phyloP scores from a whole-genome alignment of 2,113 vertebrate genomes.

The Bubo bubo region DNA sequence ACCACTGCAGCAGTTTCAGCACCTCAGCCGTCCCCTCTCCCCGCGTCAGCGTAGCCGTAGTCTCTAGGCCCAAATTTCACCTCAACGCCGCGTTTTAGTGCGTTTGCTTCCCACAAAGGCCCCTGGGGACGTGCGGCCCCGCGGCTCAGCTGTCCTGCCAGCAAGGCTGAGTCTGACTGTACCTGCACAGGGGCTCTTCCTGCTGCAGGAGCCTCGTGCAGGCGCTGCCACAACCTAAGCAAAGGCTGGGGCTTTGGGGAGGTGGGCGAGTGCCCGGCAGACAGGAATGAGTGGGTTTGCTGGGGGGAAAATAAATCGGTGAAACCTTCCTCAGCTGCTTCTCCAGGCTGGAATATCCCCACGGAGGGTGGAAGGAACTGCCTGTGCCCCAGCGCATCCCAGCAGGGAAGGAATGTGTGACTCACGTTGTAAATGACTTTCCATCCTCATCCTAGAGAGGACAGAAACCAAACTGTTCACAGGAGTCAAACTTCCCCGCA shows the following conservation, averaged over 20 bases:
- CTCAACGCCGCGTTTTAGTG: accelerated
- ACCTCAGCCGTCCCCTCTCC: neutral
- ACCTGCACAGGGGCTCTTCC: neutral
- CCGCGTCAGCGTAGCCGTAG: too few relatives aligned
- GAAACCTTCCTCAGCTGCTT: neutral
- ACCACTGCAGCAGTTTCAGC: accelerated
- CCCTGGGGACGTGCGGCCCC: too few relatives aligned
- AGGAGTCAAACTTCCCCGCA: neutral
- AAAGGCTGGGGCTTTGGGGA: too few relatives aligned
- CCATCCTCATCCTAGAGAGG: neutral
- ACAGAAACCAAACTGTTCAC: neutral
- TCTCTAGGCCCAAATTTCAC: neutral
- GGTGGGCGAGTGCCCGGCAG: neutral
- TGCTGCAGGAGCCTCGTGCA: neutral
- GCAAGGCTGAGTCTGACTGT: too few relatives aligned
- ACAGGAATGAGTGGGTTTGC: neutral
- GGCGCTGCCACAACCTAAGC: neutral
- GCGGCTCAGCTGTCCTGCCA: neutral
- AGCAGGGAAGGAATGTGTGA: neutral
- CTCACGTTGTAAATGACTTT: neutral
- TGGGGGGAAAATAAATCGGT: neutral
- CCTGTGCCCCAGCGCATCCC: neutral
- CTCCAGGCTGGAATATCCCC: neutral
- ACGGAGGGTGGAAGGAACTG: neutral
- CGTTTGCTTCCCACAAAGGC: neutral